These are phyloP conservation scores for Epinotia bilunana DNA, from an alignment of 2,888 invertebrate genomes.

Conservation along the genomic window DNA sequence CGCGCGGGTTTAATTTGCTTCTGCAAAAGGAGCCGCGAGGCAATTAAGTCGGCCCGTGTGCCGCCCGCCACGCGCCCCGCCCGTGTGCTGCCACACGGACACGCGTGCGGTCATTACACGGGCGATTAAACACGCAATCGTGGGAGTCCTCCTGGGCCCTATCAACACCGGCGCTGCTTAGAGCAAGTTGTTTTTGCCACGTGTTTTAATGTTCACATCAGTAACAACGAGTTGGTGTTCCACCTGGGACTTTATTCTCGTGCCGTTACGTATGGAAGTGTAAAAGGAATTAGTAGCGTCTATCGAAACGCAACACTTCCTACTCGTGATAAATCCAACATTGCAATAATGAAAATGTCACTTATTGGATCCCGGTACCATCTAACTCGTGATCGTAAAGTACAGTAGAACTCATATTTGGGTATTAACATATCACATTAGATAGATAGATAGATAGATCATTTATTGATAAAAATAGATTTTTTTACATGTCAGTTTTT, in stretches of 20 bases:
- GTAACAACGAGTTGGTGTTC: neutral
- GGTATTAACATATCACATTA: too few species aligned
- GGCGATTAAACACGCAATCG: conserved; percentile 20
- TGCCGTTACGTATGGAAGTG: neutral
- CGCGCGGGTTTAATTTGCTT: conserved; percentile 24
- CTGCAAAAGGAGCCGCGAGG: conserved; percentile 18
- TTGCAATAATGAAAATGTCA: too few species aligned
- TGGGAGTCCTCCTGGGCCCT: neutral
- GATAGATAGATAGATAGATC: too few species aligned
- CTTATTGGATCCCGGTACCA: too few species aligned
- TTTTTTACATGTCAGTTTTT: too few species aligned
- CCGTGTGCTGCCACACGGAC: neutral
- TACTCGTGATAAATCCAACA: too few species aligned
- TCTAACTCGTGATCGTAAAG: too few species aligned
- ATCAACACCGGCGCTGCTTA: neutral
- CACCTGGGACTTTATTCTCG: neutral
- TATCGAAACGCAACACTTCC: too few species aligned
- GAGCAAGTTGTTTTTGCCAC: neutral
- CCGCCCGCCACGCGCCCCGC: neutral
- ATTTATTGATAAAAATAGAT: too few species aligned
- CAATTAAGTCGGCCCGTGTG: conserved; percentile 24
- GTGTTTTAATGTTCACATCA: neutral
- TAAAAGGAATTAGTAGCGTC: too few species aligned
- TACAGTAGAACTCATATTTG: too few species aligned
- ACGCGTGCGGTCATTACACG: conserved; percentile 23